Conservation (phyloP, 1,140 invertebrate species). For the Octopus bimaculoides region DNA sequence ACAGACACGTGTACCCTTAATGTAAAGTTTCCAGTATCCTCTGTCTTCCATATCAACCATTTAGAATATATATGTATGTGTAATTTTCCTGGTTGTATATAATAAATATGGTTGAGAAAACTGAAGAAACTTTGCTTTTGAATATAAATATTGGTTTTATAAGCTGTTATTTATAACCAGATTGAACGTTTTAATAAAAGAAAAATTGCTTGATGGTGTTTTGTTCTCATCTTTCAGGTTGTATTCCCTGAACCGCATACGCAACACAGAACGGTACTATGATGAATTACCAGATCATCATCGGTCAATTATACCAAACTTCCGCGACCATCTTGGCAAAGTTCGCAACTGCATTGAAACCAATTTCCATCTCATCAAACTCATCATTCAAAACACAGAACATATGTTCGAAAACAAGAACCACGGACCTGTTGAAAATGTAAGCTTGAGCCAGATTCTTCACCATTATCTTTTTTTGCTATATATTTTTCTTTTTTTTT, state of each 20-base stretch:
- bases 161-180: too few species aligned
- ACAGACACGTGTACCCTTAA: too few species aligned
- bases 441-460: slow-evolving; percentile 21
- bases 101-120: too few species aligned
- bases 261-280: slow-evolving; percentile 73
- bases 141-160: too few species aligned
- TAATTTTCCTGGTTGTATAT: too few species aligned
- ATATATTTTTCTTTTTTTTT: neutral
- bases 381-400: slow-evolving; percentile 78
- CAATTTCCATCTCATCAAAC: slow-evolving; percentile 79
- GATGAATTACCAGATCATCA: slow-evolving; percentile 73
- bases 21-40: too few species aligned
- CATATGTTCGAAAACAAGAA: slow-evolving; percentile 80
- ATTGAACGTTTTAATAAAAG: too few species aligned
- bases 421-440: slow-evolving; percentile 45
- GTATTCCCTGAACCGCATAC: slow-evolving; percentile 62
- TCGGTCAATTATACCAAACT: slow-evolving; percentile 73
- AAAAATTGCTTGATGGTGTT: neutral
- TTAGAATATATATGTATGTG: too few species aligned
- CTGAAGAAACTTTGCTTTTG: too few species aligned
- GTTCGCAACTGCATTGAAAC: slow-evolving; percentile 76
- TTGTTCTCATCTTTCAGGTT: slow-evolving; percentile 43
- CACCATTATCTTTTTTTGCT: neutral
- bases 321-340: slow-evolving; percentile 72
- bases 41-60: too few species aligned